phyloP scores from a whole-genome alignment of 2,797 vertebrate species.

The Somateria mollissima region DNA sequence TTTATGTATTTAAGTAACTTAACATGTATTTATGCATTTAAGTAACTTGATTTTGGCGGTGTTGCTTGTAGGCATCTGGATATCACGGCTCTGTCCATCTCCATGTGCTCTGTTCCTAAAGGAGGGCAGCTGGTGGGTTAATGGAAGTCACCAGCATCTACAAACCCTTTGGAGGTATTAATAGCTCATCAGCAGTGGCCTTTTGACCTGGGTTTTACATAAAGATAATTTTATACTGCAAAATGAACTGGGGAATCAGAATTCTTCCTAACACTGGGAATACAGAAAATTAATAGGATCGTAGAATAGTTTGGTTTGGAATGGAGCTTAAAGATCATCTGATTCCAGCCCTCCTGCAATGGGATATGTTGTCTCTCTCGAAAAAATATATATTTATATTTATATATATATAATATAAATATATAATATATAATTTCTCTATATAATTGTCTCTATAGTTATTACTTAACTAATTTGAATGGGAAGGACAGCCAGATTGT shows the following conservation, averaged over 20 bases:
- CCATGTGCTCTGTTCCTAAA: fast-evolving
- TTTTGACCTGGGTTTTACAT: background rate
- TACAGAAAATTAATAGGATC: background rate
- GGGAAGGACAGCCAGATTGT: background rate
- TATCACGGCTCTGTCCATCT: background rate
- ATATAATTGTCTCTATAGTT: background rate
- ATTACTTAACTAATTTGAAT: background rate
- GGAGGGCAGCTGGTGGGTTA: background rate
- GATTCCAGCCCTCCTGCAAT: too few relatives aligned
- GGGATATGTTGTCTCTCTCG: too few relatives aligned
- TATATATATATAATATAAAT: too few relatives aligned
- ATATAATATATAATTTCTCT: too few relatives aligned
- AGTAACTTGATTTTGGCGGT: background rate
- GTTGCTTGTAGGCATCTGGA: background rate
- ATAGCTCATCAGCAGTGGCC: background rate
- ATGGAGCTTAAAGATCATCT: too few relatives aligned
- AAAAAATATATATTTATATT: too few relatives aligned
- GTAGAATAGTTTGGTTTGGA: too few relatives aligned
- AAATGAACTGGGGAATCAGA: background rate
- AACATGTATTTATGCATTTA: too few relatives aligned
- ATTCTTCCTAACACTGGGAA: background rate
- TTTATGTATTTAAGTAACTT: too few relatives aligned
- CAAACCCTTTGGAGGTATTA: background rate
- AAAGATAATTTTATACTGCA: background rate
- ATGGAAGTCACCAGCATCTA: background rate